Evolutionary conservation across 2,797 vertebrate species (phyloP).

Genomic region (Chanos chanos): DNA sequence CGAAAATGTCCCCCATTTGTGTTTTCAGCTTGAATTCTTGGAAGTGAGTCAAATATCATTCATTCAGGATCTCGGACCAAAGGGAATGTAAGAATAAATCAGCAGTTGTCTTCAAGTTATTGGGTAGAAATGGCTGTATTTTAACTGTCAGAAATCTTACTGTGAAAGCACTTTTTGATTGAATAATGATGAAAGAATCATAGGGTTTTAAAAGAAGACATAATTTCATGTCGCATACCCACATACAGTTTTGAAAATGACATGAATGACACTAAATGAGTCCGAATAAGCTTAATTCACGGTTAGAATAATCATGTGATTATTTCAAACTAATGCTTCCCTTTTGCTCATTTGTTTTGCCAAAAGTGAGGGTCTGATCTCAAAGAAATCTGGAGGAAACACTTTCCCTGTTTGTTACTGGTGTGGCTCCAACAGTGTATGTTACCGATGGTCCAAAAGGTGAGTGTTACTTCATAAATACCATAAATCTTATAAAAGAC

Average conservation of each 20-base stretch:
- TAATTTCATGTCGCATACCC: too few species aligned
- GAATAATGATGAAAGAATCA: too few species aligned
- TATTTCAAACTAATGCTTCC: too few species aligned
- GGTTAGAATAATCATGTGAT: too few species aligned
- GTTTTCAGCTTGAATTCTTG: conserved; percentile 41
- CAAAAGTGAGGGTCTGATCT: conserved; percentile 49
- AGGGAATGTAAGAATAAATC: conserved; percentile 41
- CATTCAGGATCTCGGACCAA: conserved; percentile 45
- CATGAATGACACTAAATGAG: too few species aligned
- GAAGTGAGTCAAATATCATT: conserved; percentile 48
- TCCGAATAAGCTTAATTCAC: too few species aligned
- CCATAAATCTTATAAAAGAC: not conserved
- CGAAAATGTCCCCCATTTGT: conserved; percentile 1
- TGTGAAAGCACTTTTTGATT: too few species aligned
- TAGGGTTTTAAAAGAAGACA: too few species aligned
- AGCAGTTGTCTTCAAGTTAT: not conserved
- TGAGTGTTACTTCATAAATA: conserved; percentile 6
- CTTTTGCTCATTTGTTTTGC: not conserved
- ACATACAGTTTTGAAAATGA: too few species aligned
- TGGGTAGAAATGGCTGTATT: not conserved
- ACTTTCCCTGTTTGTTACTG: conserved; percentile 51
- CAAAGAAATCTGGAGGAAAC: conserved; percentile 55
- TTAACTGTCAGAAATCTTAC: not conserved
- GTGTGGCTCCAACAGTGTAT: conserved; percentile 53
- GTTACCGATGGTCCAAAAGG: conserved; percentile 56